Percentiles rank a stretch among this genome's conserved stretches.
Evolutionary conservation across 1,140 invertebrate genomes (phyloP).

Genomic region (Trypoxylus dichotomus): DNA sequence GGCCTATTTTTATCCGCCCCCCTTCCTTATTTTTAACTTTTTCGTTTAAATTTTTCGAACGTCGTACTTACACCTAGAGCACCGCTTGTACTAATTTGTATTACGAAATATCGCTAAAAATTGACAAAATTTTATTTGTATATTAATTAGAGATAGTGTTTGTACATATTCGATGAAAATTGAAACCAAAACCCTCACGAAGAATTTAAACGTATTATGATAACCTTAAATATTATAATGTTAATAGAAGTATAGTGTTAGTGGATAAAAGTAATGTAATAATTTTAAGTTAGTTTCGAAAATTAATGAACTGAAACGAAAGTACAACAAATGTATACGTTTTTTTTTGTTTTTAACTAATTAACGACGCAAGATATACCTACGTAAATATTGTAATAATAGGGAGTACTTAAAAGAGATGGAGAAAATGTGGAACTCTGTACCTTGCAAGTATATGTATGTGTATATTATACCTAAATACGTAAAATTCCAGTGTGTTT

Average conservation of each 20-base stretch:
- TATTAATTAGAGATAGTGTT: background rate
- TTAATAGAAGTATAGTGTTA: slow-evolving; percentile 13
- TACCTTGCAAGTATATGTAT: slow-evolving; percentile 43
- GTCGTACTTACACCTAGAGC: slow-evolving; percentile 38
- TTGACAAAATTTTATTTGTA: background rate
- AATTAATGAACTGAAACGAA: slow-evolving; percentile 44
- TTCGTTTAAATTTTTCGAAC: slow-evolving; percentile 27
- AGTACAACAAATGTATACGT: slow-evolving; percentile 55
- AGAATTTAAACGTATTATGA: slow-evolving; percentile 28
- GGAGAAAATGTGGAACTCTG: slow-evolving; percentile 38
- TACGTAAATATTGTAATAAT: slow-evolving; percentile 15
- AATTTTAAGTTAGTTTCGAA: slow-evolving; percentile 27
- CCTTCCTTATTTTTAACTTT: background rate
- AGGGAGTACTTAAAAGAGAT: slow-evolving; percentile 34
- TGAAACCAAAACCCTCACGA: slow-evolving; percentile 25
- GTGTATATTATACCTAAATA: slow-evolving; percentile 3
- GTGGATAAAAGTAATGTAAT: slow-evolving; percentile 15
- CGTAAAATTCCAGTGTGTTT: slow-evolving; percentile 44
- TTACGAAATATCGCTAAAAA: background rate
- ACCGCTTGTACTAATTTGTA: slow-evolving; percentile 45
- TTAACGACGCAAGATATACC: slow-evolving; percentile 20
- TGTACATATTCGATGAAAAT: slow-evolving; percentile 22
- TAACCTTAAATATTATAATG: background rate
- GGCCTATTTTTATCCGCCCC: slow-evolving; percentile 14
- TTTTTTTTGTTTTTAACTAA: slow-evolving; percentile 7